Evolutionary conservation across 2,888 invertebrate species (phyloP), one percentile per base, ranked within the genome.

Genomic region (Biston stratarius): DNA sequence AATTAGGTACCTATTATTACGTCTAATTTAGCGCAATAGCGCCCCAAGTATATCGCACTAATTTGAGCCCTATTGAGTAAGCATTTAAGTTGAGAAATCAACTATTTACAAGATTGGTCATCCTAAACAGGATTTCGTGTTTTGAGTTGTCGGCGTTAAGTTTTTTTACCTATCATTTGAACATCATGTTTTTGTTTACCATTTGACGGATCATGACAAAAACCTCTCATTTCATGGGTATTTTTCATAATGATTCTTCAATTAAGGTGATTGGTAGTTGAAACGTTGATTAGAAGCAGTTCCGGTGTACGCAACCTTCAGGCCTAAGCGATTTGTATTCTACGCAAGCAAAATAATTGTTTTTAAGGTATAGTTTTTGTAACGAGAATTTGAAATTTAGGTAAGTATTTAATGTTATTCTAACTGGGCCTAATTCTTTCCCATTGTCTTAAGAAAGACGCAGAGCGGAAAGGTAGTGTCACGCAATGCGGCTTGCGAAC

Each of bases 171-270:
- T 69, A 74, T 79, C 74, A 78, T 71, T 74, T 67, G 69, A 74
- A 74, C 73, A 73, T 75, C 72, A 65, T 73, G 76, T 79, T 77
- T 82, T 82, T 78, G 70, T 75, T 74, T 68, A 67, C 71, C 63
- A 73, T 72, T 73, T 78, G 77, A 74, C 72, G 74, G 75, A 63
- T 67, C 69, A 71, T 67, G 67, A 71, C 77, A 73, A 74, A 72
- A 77, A 76, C 72, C 64, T 58, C 66, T 61, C 38, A 71, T 69
- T 70, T 70, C 73, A 72, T 76, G 75, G 69, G 74, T 71, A 68
- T 61, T 67, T 71, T 67, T 67, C 55, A 56, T 66, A 69, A 72
- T 72, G 49, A 42, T 59, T 66, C 69, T 69, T 61, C 66, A 64
- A 72, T 68, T 67, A 60, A 45, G 55, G 56, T 44, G 59, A 44